These are phyloP conservation scores for Stichodactyla helianthus DNA, from an alignment of 64 coral and sea anemone species.

Conservation along the genomic window DNA sequence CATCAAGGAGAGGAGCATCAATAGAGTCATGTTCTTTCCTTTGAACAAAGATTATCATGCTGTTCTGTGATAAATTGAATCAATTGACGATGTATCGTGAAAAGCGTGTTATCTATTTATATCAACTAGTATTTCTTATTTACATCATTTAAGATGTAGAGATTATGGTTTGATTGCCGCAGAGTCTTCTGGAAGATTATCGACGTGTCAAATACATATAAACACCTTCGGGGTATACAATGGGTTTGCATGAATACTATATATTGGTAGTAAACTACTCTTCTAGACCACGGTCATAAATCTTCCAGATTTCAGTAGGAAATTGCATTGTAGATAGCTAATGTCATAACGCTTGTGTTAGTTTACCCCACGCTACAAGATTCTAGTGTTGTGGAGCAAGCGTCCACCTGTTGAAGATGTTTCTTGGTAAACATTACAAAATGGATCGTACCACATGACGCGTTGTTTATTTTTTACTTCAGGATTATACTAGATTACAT, in stretches of 20 bases:
- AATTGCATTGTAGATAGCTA: neutral
- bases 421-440: neutral
- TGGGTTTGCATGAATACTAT: neutral
- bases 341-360: conserved; percentile 2
- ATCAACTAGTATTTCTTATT: neutral
- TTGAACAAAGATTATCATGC: neutral
- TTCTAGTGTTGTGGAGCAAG: neutral
- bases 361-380: neutral
- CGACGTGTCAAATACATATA: neutral
- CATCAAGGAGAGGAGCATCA: neutral
- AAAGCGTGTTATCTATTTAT: neutral
- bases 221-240: neutral
- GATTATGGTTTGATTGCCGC: neutral
- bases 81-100: neutral
- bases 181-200: neutral
- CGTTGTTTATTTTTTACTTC: neutral
- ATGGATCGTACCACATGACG: neutral
- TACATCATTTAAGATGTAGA: neutral
- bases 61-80: neutral
- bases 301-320: neutral
- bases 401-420: conserved; percentile 1
- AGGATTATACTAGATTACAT: conserved; percentile 7
- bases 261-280: neutral
- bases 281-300: neutral
- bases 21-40: too few species aligned